Conservation (phyloP, 2,113 vertebrate genomes). For the Syrrhaptes paradoxus region DNA sequence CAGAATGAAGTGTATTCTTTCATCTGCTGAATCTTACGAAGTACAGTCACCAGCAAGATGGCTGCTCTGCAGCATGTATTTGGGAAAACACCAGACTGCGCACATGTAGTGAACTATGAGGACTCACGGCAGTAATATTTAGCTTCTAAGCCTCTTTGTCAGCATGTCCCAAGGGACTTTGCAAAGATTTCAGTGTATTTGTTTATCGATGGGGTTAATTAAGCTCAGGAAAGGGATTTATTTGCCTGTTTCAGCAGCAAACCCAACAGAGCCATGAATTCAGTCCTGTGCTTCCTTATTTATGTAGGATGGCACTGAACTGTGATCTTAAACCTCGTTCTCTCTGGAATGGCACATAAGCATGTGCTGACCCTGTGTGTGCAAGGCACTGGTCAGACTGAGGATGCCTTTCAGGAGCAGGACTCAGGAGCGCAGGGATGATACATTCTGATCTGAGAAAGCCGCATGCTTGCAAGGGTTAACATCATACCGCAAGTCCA, state of each 20-base stretch:
- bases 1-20: not conserved
- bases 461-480: not conserved
- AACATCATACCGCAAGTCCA: not conserved
- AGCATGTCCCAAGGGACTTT: not conserved
- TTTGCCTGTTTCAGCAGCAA: not conserved
- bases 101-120: not conserved
- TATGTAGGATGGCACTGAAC: not conserved
- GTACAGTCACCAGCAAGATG: not conserved
- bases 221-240: not conserved
- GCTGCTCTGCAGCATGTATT: not conserved
- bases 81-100: not conserved
- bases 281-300: not conserved
- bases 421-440: rapidly evolving
- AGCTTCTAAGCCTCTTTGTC: not conserved
- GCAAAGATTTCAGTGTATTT: not conserved
- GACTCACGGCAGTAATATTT: not conserved
- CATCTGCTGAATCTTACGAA: not conserved
- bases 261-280: not conserved
- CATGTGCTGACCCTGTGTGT: rapidly evolving
- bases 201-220: not conserved
- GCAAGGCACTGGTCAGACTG: not conserved
- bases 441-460: not conserved
- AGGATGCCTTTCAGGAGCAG: not conserved
- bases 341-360: not conserved
- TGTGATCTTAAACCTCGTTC: not conserved